Percentiles rank a stretch among this genome's conserved stretches.
These are phyloP conservation scores for Sebastes fasciatus DNA, from an alignment of 2,113 vertebrate species.

Conservation along the genomic window DNA sequence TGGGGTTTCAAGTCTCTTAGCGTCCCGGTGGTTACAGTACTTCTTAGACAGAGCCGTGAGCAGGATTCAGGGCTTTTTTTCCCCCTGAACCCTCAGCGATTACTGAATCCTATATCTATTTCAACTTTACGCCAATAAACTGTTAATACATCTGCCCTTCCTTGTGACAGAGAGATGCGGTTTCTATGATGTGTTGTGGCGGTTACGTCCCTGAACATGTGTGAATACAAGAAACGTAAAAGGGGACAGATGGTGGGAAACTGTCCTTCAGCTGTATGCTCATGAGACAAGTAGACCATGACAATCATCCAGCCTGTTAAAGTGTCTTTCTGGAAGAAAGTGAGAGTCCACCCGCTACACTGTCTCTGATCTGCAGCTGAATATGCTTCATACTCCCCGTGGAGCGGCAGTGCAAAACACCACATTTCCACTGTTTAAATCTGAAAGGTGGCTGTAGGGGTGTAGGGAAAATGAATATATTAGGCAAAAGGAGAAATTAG, in stretches of 20 bases:
- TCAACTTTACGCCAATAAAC: neutral
- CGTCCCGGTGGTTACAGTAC: neutral
- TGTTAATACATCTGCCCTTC: neutral
- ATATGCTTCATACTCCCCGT: neutral
- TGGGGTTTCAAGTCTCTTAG: neutral
- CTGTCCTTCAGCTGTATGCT: slow-evolving; percentile 32
- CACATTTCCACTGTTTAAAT: neutral
- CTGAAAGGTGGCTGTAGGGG: neutral
- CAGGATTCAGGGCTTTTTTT: neutral
- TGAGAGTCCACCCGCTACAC: neutral
- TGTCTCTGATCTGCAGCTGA: neutral
- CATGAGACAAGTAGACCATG: slow-evolving; percentile 20
- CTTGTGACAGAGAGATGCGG: neutral
- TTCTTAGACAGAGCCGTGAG: neutral
- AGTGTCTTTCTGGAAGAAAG: neutral
- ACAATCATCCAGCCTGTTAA: neutral
- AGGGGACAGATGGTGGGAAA: slow-evolving; percentile 30
- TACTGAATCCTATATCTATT: neutral
- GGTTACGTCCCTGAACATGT: neutral
- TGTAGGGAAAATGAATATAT: neutral
- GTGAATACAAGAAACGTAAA: neutral
- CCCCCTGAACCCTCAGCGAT: neutral
- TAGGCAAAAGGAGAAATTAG: neutral
- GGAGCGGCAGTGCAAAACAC: neutral
- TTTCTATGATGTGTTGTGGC: slow-evolving; percentile 1